Percentiles rank a stretch among this genome's conserved stretches.
Evolutionary conservation across 2,113 vertebrate species (phyloP).

Genomic region (Psophia crepitans): DNA sequence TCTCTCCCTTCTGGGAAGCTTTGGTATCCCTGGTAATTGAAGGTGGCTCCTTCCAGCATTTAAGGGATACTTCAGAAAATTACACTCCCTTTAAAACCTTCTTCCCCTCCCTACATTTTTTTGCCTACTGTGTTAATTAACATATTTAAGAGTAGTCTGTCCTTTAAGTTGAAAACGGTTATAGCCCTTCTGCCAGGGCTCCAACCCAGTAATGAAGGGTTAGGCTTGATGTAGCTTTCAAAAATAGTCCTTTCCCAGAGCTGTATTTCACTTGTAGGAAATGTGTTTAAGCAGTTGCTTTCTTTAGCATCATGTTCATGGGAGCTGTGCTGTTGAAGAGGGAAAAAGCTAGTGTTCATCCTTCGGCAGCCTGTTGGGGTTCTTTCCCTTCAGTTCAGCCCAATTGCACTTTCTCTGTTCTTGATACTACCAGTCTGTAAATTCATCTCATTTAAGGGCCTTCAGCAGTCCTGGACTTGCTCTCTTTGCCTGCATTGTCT

Average conservation of each 20-base stretch:
- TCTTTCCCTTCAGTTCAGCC: not conserved
- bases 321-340: not conserved
- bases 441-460: not conserved
- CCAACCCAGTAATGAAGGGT: not conserved
- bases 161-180: not conserved
- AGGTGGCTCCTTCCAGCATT: not conserved
- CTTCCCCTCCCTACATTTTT: not conserved
- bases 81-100: not conserved
- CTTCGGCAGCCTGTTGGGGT: not conserved
- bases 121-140: not conserved
- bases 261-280: not conserved
- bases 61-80: constrained; percentile 34
- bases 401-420: not conserved
- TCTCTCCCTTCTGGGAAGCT: not conserved
- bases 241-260: not conserved
- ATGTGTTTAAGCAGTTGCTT: not conserved
- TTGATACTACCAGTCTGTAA: not conserved
- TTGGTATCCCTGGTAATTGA: not conserved
- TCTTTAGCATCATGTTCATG: not conserved
- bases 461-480: not conserved
- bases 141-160: not conserved
- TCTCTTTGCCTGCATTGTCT: not conserved
- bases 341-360: not conserved
- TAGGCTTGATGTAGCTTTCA: not conserved
- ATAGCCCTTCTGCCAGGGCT: not conserved